phyloP scores from a whole-genome alignment of 1,140 invertebrate species.

The Pseudoatta argentina region DNA sequence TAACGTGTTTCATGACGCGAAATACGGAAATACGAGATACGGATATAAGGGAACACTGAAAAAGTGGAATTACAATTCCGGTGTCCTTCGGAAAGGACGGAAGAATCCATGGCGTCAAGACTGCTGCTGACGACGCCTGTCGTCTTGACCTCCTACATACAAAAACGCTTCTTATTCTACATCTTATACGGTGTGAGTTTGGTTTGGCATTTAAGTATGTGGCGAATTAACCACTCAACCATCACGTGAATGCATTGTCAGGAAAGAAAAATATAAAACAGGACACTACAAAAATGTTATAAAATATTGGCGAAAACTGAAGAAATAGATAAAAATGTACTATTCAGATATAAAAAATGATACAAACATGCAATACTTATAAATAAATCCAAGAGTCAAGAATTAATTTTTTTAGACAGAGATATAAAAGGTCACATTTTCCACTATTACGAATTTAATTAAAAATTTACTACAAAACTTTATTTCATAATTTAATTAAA shows the following conservation, averaged over 20 bases:
- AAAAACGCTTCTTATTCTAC: conserved; percentile 27
- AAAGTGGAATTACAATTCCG: conserved; percentile 47
- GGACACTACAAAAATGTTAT: background rate
- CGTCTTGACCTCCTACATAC: conserved; percentile 33
- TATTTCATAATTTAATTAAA: background rate
- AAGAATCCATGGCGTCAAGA: conserved; percentile 21
- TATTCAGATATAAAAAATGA: background rate
- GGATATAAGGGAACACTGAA: background rate
- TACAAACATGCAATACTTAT: background rate
- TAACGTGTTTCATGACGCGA: conserved; percentile 16
- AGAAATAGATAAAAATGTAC: background rate
- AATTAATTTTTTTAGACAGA: background rate
- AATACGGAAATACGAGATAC: background rate
- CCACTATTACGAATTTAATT: background rate
- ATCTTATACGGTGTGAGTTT: background rate
- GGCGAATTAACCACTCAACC: background rate
- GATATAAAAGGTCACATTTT: background rate
- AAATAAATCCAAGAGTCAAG: background rate
- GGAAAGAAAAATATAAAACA: conserved; percentile 1
- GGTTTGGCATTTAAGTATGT: conserved; percentile 12
- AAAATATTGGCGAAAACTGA: conserved; percentile 1
- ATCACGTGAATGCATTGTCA: background rate
- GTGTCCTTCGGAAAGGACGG: conserved; percentile 32
- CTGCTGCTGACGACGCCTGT: conserved; percentile 3
- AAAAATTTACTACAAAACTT: background rate